phyloP scores from a whole-genome alignment of 2,888 invertebrate genomes.

The Cyclophora albipunctata region DNA sequence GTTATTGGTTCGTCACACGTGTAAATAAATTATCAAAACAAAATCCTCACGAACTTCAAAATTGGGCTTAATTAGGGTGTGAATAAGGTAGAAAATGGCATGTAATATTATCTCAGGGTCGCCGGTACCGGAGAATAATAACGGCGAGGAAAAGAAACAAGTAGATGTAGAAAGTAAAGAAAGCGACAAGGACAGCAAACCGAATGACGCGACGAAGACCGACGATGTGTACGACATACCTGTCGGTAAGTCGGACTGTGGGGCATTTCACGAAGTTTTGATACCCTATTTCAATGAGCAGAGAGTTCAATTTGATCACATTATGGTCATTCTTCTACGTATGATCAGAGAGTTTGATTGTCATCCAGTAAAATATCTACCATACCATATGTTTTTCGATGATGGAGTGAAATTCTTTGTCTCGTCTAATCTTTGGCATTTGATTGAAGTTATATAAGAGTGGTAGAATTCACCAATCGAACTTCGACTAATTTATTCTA shows the following conservation, averaged over 20 bases:
- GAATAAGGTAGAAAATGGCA: conserved; percentile 28
- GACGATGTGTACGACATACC: conserved; percentile 70
- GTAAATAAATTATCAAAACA: neutral
- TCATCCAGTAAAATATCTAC: no score
- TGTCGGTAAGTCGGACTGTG: conserved; percentile 50
- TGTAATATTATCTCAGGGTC: conserved; percentile 54
- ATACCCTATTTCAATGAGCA: neutral
- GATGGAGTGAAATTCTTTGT: no score
- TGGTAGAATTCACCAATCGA: no score
- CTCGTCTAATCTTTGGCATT: no score
- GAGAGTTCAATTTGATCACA: no score
- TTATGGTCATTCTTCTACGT: no score
- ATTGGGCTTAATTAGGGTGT: neutral
- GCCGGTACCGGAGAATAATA: conserved; percentile 51
- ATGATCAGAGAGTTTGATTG: no score
- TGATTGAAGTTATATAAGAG: no score
- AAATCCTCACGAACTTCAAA: neutral
- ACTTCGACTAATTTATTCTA: no score
- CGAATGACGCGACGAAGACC: conserved; percentile 41
- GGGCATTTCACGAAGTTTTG: conserved; percentile 19
- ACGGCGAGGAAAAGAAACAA: conserved; percentile 48
- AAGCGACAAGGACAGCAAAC: conserved; percentile 40
- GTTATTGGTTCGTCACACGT: neutral
- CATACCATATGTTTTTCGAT: no score
- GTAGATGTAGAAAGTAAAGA: conserved; percentile 42